Conservation (phyloP, 2,888 invertebrate species). For the Macropis europaea region DNA sequence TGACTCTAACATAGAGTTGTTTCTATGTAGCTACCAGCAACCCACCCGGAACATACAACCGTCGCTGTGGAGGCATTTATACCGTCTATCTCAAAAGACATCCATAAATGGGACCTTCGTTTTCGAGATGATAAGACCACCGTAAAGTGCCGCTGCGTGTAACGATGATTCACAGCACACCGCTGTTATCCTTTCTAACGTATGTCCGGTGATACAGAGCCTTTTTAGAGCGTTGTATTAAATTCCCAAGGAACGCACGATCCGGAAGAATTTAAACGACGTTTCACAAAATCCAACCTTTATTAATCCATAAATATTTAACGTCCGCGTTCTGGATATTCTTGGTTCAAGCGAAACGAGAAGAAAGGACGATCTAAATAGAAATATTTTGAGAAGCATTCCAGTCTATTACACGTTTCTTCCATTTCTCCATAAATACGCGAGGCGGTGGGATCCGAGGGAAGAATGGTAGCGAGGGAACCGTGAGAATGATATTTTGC, state of each 20-base stretch:
- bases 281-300: too few species aligned
- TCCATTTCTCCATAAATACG: slow-evolving; percentile 11
- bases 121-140: background rate
- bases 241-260: too few species aligned
- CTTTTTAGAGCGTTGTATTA: too few species aligned
- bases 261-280: too few species aligned
- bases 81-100: background rate
- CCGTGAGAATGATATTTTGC: slow-evolving; percentile 39
- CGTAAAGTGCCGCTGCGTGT: background rate
- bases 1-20: slow-evolving; percentile 30
- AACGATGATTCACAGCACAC: background rate
- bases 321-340: too few species aligned
- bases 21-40: slow-evolving; percentile 6
- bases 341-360: too few species aligned
- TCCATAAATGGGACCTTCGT: background rate
- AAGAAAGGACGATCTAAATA: background rate
- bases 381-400: slow-evolving; percentile 5
- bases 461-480: slow-evolving; percentile 1
- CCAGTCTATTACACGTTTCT: background rate
- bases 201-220: too few species aligned
- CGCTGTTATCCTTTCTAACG: background rate
- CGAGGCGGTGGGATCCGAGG: background rate
- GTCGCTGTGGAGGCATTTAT: slow-evolving; percentile 13
- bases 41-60: slow-evolving; percentile 32
- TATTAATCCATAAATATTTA: too few species aligned